A percentile compares a stretch with the other conserved stretches of the same genome.
Evolutionary conservation across 2,888 invertebrate species (phyloP).

Genomic region (Agrochola lychnidis): DNA sequence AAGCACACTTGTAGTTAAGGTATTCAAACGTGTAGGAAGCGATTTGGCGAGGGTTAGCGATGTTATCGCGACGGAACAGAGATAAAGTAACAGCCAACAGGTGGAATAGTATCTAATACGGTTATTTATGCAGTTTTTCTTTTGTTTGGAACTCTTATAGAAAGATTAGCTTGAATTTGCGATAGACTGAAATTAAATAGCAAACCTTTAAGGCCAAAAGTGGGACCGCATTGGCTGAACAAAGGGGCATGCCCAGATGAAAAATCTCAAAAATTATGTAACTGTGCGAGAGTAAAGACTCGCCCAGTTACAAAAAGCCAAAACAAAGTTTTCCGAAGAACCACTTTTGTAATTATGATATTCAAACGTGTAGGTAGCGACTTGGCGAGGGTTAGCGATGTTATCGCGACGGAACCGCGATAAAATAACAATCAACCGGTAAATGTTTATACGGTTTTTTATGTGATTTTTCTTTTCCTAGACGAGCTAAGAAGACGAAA

Average conservation of each 20-base stretch:
- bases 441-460: conserved; percentile 54
- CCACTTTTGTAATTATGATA: conserved; percentile 22
- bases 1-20: conserved; percentile 18
- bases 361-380: conserved; percentile 71
- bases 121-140: not conserved
- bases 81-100: conserved; percentile 44
- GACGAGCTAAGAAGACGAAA: too few species aligned
- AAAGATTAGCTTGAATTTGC: too few species aligned
- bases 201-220: too few species aligned
- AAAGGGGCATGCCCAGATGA: not conserved
- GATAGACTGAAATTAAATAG: too few species aligned
- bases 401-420: conserved; percentile 42
- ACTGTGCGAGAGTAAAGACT: not conserved
- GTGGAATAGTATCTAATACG: conserved; percentile 54
- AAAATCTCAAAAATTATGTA: not conserved
- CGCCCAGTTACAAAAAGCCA: not conserved
- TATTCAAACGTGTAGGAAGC: conserved; percentile 70
- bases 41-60: conserved; percentile 60
- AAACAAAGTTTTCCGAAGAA: conserved; percentile 25
- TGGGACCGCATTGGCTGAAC: too few species aligned
- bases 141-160: not conserved
- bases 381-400: conserved; percentile 56
- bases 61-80: conserved; percentile 38
- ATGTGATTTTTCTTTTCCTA: not conserved
- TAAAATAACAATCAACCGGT: conserved; percentile 40